Base-by-base conservation (phyloP, 2,888 invertebrate genomes). In the Allacma fusca region DNA sequence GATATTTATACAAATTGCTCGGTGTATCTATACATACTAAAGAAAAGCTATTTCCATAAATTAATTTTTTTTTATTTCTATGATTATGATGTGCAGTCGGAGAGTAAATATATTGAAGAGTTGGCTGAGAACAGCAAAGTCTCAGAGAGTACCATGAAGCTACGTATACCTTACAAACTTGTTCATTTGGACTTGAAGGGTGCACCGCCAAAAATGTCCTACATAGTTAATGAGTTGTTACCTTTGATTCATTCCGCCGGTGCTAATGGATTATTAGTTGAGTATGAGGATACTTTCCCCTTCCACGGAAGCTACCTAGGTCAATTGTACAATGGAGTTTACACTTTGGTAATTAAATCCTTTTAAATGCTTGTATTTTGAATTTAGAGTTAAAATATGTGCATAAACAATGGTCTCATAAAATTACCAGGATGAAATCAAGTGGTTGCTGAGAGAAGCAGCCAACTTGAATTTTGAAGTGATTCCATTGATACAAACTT, bases 201-300 rank as follows among this genome's bases (percentile, higher is more conserved):
- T 44, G 89, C 89, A 28, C 88, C 89, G 7, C 88, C 88, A 23
- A 87, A 85, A 78, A 79, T 89, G 21, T 82, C 85, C 23, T 89
- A 88, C 80, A 85, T 86, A 26, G 69, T 83, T 2, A 75, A 86
- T n/a, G 78, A 82, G 12, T 65, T 86, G 21, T 82, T 87, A 43
- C 85, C 85, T 4, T 67, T 85, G 19, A 79, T 86, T 0, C 84
- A 84, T 21, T 78, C 78, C 5, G 82, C 84, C 13, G 88, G 89
- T 21, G 88, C 88, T 13, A 89, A 88, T 74, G 89, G 89, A 4
- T 83, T 91, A 5, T 86, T 91, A 19, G 84, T 91, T n/a, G 91
- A 91, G 84, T 91, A 90, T 85, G 91, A 91, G 84, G 91, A 91
- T 84, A 90, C 89, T 87, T 91, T 91, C 84, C 91, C 91, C 0